These are phyloP conservation scores for Erebia ligea DNA, from an alignment of 2,888 invertebrate species.

Conservation along the genomic window DNA sequence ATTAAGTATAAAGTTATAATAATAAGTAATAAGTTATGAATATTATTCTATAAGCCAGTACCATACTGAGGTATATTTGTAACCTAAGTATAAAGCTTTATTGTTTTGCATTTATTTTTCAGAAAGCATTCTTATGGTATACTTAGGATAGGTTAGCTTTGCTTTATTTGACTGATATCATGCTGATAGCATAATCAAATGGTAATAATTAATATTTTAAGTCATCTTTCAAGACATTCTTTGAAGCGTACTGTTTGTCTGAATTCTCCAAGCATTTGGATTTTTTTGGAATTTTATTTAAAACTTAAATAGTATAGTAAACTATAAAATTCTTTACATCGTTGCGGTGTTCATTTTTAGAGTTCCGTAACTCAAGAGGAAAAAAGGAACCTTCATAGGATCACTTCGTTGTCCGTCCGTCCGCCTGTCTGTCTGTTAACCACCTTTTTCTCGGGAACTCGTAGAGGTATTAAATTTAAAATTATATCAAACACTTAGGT, in stretches of 20 bases:
- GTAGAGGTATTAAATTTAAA: no score
- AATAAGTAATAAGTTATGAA: no score
- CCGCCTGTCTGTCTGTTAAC: no score
- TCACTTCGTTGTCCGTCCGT: no score
- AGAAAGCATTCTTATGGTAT: background rate
- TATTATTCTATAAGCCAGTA: background rate
- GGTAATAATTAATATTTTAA: background rate
- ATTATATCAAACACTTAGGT: no score
- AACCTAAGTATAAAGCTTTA: constrained; percentile 4
- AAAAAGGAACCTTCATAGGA: no score
- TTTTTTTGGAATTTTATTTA: no score
- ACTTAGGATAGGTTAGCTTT: background rate
- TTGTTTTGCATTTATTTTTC: constrained; percentile 3
- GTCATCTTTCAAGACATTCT: background rate
- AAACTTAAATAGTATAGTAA: background rate
- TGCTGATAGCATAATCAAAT: background rate
- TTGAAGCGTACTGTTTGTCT: background rate
- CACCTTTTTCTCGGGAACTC: no score
- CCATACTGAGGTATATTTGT: background rate
- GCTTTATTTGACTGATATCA: background rate
- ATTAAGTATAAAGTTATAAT: no score
- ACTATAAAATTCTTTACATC: no score
- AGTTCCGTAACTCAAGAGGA: no score
- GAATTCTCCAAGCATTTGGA: background rate
- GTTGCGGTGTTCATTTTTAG: no score